Evolutionary conservation across 2,888 invertebrate species (phyloP).

Genomic region (Mesorhabditis spiculigera): DNA sequence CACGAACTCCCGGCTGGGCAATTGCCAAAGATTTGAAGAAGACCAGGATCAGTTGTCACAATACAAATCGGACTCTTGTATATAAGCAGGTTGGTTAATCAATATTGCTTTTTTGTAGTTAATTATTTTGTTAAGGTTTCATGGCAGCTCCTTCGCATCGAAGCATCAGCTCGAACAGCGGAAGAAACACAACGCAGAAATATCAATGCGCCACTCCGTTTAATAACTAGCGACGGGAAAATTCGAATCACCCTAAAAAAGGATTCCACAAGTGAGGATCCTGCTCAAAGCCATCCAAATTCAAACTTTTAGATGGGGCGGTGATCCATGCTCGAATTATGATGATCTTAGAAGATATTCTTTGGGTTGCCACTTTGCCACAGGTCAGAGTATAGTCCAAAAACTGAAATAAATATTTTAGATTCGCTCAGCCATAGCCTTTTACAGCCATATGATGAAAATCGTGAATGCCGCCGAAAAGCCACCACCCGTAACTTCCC

Average conservation of each 20-base stretch:
- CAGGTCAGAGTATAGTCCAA: constrained; percentile 23
- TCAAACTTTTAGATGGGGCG: constrained; percentile 75
- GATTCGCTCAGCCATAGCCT: constrained; percentile 68
- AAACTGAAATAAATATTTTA: too few species aligned
- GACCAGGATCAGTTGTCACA: constrained; percentile 84
- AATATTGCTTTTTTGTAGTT: not conserved
- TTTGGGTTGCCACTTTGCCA: constrained; percentile 74
- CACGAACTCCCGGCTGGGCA: constrained; percentile 85
- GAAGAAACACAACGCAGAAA: constrained; percentile 31
- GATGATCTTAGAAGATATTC: constrained; percentile 85
- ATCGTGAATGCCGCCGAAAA: constrained; percentile 71
- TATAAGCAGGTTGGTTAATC: constrained; percentile 72
- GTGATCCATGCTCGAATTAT: constrained; percentile 86
- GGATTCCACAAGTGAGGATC: constrained; percentile 46
- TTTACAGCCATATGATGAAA: constrained; percentile 76
- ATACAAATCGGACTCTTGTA: constrained; percentile 82
- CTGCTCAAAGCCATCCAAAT: not conserved
- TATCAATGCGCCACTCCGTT: constrained; percentile 71
- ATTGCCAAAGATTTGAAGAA: constrained; percentile 77
- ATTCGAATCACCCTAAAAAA: constrained; percentile 94
- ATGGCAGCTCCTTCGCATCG: constrained; percentile 84
- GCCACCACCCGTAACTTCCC: constrained; percentile 11
- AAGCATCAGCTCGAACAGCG: constrained; percentile 36
- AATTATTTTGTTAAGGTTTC: constrained; percentile 65
- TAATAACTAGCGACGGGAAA: constrained; percentile 87